Evolutionary conservation across 2,888 invertebrate genomes (phyloP).

Genomic region (Cosmopolites sordidus): DNA sequence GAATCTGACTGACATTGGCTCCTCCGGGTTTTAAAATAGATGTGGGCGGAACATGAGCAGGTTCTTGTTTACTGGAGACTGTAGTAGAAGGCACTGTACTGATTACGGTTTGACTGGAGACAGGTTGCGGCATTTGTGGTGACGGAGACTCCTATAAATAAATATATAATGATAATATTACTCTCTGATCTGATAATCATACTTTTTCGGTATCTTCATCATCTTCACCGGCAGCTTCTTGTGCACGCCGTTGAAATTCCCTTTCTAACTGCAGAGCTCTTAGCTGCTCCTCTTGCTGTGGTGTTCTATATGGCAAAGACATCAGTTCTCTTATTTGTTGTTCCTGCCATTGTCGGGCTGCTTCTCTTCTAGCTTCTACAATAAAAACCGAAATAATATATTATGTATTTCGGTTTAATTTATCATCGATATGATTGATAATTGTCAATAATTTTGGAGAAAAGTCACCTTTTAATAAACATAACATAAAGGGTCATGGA

Average conservation of each 20-base stretch:
- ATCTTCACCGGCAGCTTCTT: constrained; percentile 67
- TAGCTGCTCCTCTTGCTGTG: constrained; percentile 83
- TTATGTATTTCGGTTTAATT: too few species aligned
- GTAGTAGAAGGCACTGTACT: constrained; percentile 43
- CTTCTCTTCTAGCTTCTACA: constrained; percentile 63
- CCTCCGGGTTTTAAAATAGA: constrained; percentile 47
- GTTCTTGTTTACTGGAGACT: constrained; percentile 40
- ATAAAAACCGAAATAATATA: neutral
- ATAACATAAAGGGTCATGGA: too few species aligned
- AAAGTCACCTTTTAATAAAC: too few species aligned
- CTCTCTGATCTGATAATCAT: too few species aligned
- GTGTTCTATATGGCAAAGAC: constrained; percentile 61
- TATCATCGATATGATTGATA: too few species aligned
- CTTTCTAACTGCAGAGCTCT: constrained; percentile 86
- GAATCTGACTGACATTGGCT: constrained; percentile 34
- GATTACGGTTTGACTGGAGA: constrained; percentile 43
- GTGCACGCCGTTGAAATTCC: constrained; percentile 89
- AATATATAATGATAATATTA: too few species aligned
- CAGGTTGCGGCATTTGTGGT: constrained; percentile 43
- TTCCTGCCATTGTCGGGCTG: constrained; percentile 76
- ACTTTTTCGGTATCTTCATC: constrained; percentile 67
- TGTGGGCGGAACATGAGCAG: constrained; percentile 37
- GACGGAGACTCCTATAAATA: constrained; percentile 43
- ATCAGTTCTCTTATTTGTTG: constrained; percentile 81
- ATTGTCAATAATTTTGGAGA: too few species aligned